These are phyloP conservation scores for Alaudala cheleensis DNA, from an alignment of 2,113 vertebrate species.

Conservation along the genomic window DNA sequence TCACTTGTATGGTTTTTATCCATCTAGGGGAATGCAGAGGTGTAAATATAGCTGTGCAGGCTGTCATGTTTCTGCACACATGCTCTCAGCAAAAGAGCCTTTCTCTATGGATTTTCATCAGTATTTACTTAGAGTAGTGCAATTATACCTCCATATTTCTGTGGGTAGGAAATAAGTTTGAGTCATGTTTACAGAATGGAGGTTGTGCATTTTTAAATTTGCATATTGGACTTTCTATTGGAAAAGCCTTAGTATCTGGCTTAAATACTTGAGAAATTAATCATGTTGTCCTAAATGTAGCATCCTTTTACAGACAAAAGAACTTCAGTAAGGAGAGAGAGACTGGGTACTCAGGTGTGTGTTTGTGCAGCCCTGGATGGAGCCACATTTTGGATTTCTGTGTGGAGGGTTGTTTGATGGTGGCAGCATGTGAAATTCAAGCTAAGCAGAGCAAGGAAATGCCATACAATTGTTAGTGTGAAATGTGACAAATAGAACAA, in stretches of 20 bases:
- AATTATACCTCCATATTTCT: background rate
- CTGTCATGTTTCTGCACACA: background rate
- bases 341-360: background rate
- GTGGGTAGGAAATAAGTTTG: background rate
- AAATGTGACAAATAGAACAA: slow-evolving; percentile 23
- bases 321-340: background rate
- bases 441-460: slow-evolving; percentile 15
- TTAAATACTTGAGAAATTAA: background rate
- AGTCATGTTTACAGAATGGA: background rate
- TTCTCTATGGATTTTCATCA: background rate
- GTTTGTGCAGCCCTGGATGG: background rate
- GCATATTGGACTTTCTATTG: background rate
- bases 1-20: background rate
- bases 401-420: background rate
- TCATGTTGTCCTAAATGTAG: background rate
- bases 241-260: background rate
- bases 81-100: background rate
- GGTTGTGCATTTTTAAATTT: background rate
- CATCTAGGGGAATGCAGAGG: background rate
- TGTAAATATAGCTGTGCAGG: background rate
- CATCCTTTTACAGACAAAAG: background rate
- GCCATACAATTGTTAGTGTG: background rate
- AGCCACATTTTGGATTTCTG: background rate
- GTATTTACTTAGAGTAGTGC: background rate
- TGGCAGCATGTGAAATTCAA: background rate